phyloP scores from a whole-genome alignment of 2,888 invertebrate genomes.

The Amiota communis region DNA sequence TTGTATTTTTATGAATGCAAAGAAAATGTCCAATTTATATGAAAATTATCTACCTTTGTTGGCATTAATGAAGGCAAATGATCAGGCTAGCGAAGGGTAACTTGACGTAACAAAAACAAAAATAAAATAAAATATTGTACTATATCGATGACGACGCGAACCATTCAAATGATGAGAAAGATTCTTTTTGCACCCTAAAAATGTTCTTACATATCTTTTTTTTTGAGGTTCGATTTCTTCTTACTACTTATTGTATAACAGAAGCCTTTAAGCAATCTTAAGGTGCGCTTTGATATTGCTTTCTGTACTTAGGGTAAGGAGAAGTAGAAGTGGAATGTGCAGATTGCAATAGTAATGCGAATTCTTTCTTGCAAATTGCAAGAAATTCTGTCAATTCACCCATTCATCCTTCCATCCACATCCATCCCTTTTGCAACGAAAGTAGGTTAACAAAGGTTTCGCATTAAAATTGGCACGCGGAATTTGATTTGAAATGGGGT shows the following conservation, averaged over 20 bases:
- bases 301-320: slow-evolving; percentile 45
- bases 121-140: too few relatives aligned
- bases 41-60: slow-evolving; percentile 47
- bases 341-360: slow-evolving; percentile 43
- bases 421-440: slow-evolving; percentile 38
- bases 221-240: too few relatives aligned
- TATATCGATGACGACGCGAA: slow-evolving; percentile 48
- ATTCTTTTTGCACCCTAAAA: slow-evolving; percentile 51
- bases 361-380: slow-evolving; percentile 57
- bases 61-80: slow-evolving; percentile 49
- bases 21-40: slow-evolving; percentile 49
- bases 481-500: slow-evolving; percentile 27
- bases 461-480: background rate
- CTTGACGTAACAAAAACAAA: too few relatives aligned
- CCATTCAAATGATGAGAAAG: slow-evolving; percentile 3
- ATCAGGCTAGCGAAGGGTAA: slow-evolving; percentile 48
- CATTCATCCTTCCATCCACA: slow-evolving; percentile 30
- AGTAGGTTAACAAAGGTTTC: too few relatives aligned
- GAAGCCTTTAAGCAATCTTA: slow-evolving; percentile 46
- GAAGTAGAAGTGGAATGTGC: slow-evolving; percentile 25
- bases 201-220: slow-evolving; percentile 35
- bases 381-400: slow-evolving; percentile 50
- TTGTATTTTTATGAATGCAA: background rate
- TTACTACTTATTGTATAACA: too few relatives aligned
- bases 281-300: slow-evolving; percentile 34